Conservation (phyloP, 2,797 vertebrate species). For the Danio tinwini region DNA sequence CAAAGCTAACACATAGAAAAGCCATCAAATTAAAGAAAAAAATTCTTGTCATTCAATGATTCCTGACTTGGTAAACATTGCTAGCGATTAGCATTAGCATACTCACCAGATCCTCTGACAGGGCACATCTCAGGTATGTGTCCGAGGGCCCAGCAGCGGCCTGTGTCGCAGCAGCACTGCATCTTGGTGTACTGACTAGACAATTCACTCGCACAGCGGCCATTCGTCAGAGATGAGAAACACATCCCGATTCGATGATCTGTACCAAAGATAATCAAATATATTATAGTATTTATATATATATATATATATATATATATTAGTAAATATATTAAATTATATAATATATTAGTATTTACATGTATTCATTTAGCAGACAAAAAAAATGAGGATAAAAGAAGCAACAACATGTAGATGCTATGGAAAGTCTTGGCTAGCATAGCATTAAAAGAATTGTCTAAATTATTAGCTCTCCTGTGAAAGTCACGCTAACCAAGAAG, state of each 20-base stretch:
- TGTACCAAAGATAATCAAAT: conserved; percentile 61
- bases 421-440: too few species aligned
- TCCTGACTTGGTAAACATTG: background rate
- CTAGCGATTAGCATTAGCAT: background rate
- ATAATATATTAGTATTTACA: too few species aligned
- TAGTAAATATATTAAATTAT: too few species aligned
- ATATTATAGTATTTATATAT: too few species aligned
- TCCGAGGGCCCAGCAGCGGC: conserved; percentile 92
- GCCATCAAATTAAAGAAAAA: background rate
- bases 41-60: too few species aligned
- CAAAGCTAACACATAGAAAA: background rate
- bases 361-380: too few species aligned
- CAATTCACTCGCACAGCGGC: conserved; percentile 90
- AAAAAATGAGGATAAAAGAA: too few species aligned
- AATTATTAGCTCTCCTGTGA: too few species aligned
- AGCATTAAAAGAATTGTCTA: too few species aligned
- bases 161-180: conserved; percentile 95
- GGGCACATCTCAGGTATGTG: conserved; percentile 95
- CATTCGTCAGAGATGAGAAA: conserved; percentile 89
- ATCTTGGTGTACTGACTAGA: conserved; percentile 89
- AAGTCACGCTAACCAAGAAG: too few species aligned
- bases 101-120: conserved; percentile 91
- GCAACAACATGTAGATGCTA: too few species aligned
- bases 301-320: too few species aligned
- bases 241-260: conserved; percentile 93